These are phyloP conservation scores for Thereva unica DNA, from an alignment of 2,888 invertebrate genomes.

Conservation along the genomic window DNA sequence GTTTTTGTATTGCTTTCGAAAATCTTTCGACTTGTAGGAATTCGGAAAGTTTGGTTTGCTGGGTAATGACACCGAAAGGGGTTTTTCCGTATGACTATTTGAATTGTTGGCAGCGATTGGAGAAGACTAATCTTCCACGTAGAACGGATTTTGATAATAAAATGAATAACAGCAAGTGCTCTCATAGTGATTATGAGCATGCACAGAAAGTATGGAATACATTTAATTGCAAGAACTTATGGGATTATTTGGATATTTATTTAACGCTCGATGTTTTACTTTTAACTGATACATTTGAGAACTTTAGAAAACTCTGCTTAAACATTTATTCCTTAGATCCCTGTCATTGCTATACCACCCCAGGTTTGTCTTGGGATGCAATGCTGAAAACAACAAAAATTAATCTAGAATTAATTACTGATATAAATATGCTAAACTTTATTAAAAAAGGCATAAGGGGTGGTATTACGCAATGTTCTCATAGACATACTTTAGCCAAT, in stretches of 20 bases:
- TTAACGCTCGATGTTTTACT: slow-evolving; percentile 50
- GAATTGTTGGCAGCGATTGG: slow-evolving; percentile 39
- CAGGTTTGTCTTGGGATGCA: slow-evolving; percentile 26
- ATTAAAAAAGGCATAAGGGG: slow-evolving; percentile 35
- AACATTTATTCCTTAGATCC: slow-evolving; percentile 25
- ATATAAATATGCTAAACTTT: slow-evolving; percentile 14
- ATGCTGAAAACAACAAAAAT: slow-evolving; percentile 16
- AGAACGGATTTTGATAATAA: slow-evolving; percentile 43
- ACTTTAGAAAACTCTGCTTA: slow-evolving; percentile 20
- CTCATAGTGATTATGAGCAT: slow-evolving; percentile 47
- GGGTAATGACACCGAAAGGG: slow-evolving; percentile 46
- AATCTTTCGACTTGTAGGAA: too few species aligned
- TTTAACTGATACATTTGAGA: slow-evolving; percentile 46
- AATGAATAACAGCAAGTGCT: slow-evolving; percentile 42
- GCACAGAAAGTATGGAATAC: slow-evolving; percentile 49
- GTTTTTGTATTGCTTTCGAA: too few species aligned
- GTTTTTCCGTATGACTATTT: slow-evolving; percentile 50
- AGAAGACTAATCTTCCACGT: slow-evolving; percentile 41
- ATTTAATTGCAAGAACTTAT: slow-evolving; percentile 48
- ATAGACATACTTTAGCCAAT: slow-evolving; percentile 36
- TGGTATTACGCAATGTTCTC: slow-evolving; percentile 37
- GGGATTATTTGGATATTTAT: slow-evolving; percentile 50
- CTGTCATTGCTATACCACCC: slow-evolving; percentile 22
- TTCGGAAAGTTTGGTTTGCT: too few species aligned
- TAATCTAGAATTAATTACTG: slow-evolving; percentile 18